Conservation (phyloP, 2,888 invertebrate genomes). For the Galeruca laticollis region DNA sequence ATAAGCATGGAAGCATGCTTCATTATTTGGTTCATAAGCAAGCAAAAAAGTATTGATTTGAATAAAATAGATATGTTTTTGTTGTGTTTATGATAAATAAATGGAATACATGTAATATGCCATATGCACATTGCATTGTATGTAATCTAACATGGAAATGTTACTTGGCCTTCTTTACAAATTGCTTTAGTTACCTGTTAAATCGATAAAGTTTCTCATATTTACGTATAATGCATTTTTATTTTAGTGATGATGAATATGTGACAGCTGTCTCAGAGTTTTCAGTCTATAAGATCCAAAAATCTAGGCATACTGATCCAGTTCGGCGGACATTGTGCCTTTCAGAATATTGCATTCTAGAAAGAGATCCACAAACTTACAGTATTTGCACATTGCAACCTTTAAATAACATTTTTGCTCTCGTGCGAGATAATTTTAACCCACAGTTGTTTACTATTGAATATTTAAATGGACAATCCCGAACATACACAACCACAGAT, state of each 20-base stretch:
- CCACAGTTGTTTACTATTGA: constrained; percentile 95
- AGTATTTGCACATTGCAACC: constrained; percentile 90
- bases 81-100: no score
- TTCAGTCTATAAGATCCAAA: constrained; percentile 90
- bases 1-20: no score
- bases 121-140: no score
- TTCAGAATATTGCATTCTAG: constrained; percentile 94
- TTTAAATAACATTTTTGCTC: constrained; percentile 87
- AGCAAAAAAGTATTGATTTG: no score
- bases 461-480: constrained; percentile 90
- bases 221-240: neutral
- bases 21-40: no score
- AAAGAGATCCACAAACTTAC: constrained; percentile 97
- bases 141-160: no score
- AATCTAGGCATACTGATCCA: constrained; percentile 84
- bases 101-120: no score
- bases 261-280: constrained; percentile 98
- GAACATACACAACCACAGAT: constrained; percentile 93
- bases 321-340: constrained; percentile 92
- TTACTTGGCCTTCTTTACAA: no score
- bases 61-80: no score
- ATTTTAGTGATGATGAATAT: constrained; percentile 87
- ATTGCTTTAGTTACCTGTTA: no score
- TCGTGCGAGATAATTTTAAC: constrained; percentile 90
- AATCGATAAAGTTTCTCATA: no score